Evolutionary conservation across 2,113 vertebrate genomes (phyloP).

Genomic region (Ancistrus triradiatus): DNA sequence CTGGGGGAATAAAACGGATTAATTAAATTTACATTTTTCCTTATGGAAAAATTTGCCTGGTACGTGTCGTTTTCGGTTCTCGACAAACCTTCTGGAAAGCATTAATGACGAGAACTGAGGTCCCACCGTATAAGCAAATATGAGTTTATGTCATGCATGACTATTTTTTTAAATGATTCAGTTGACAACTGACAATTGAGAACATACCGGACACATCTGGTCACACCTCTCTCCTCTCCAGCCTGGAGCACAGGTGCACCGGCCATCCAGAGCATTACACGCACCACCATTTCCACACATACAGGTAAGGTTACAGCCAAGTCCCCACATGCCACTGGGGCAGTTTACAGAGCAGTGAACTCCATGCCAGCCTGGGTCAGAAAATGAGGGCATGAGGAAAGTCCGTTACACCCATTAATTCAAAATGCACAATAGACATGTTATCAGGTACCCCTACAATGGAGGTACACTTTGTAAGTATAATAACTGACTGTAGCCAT

Average conservation of each 20-base stretch:
- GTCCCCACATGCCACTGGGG: conserved; percentile 89
- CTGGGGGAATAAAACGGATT: no score
- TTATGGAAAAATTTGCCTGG: no score
- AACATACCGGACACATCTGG: conserved; percentile 80
- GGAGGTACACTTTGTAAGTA: no score
- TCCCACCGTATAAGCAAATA: no score
- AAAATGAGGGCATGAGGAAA: not conserved
- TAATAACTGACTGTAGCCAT: no score
- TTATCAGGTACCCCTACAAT: no score
- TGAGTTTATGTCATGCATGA: no score
- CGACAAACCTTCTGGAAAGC: no score
- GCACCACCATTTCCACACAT: conserved; percentile 83
- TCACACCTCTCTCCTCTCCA: conserved; percentile 89
- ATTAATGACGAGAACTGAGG: no score
- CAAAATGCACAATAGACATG: not conserved
- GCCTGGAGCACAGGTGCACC: conserved; percentile 84
- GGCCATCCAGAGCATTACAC: conserved; percentile 81
- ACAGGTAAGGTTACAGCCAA: conserved; percentile 88
- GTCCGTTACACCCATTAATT: no score
- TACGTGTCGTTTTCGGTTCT: no score
- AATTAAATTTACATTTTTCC: no score
- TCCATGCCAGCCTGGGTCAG: conserved; percentile 85
- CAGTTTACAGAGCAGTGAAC: conserved; percentile 95
- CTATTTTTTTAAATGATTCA: not conserved
- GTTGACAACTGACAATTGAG: not conserved